Evolutionary conservation across 2,888 invertebrate genomes (phyloP).

Genomic region (Silvanus unidentatus): DNA sequence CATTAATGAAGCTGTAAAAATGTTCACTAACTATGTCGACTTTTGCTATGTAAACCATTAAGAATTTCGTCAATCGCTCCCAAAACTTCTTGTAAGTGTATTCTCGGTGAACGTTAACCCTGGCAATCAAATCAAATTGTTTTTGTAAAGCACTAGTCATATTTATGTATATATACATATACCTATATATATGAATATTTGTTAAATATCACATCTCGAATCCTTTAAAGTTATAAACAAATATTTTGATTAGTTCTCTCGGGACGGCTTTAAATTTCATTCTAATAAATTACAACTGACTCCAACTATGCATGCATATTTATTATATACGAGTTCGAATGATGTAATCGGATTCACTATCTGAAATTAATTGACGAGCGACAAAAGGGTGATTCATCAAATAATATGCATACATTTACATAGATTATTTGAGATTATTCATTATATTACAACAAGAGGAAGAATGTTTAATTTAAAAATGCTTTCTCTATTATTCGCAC

Average conservation of each 20-base stretch:
- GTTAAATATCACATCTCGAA: too few species aligned
- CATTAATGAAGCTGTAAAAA: conserved; percentile 47
- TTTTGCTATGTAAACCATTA: conserved; percentile 16
- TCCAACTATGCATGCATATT: too few species aligned
- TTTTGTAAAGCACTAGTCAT: too few species aligned
- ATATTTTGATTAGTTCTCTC: too few species aligned
- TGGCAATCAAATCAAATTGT: background rate
- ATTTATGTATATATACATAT: too few species aligned
- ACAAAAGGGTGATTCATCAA: conserved; percentile 23
- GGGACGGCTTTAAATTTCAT: background rate
- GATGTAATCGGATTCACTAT: conserved; percentile 21
- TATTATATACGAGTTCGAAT: conserved; percentile 17
- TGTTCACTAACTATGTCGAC: conserved; percentile 27
- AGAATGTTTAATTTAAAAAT: too few species aligned
- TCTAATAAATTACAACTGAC: conserved; percentile 17
- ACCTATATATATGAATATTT: too few species aligned
- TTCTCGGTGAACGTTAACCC: conserved; percentile 8
- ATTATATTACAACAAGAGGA: too few species aligned
- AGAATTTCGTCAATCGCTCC: conserved; percentile 21
- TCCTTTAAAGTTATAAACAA: too few species aligned
- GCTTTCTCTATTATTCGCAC: too few species aligned
- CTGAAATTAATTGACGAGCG: conserved; percentile 30
- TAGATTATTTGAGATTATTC: too few species aligned
- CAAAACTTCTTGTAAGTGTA: conserved; percentile 18
- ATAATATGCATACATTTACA: too few species aligned